A percentile compares a stretch with the other conserved stretches of the same genome.
Evolutionary conservation across 2,797 vertebrate genomes (phyloP).

Genomic region (Acipenser oxyrinchus): DNA sequence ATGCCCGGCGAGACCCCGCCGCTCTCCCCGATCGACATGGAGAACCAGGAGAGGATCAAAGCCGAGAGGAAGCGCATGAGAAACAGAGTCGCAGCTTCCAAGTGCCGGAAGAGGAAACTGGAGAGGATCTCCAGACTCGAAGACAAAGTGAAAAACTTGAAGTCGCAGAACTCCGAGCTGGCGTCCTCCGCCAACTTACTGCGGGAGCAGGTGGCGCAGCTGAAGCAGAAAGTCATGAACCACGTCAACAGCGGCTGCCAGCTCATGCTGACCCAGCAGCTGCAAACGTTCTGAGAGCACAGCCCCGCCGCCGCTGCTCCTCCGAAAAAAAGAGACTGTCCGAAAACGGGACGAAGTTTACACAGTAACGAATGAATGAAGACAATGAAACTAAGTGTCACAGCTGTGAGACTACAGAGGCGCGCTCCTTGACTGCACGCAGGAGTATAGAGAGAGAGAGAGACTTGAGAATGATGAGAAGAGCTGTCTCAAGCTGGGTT

Average conservation of each 20-base stretch:
- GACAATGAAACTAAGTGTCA: background rate
- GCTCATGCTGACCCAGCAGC: conserved; percentile 92
- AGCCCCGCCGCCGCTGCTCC: background rate
- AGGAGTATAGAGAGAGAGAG: conserved; percentile 18
- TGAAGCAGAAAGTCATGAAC: conserved; percentile 97
- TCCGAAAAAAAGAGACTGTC: background rate
- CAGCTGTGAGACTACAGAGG: background rate
- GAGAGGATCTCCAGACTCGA: conserved; percentile 88
- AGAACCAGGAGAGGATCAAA: conserved; percentile 90
- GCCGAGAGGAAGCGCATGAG: conserved; percentile 92
- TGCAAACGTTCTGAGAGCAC: conserved; percentile 76
- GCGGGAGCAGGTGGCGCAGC: conserved; percentile 90
- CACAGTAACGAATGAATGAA: background rate
- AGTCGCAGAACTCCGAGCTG: conserved; percentile 89
- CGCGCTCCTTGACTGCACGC: background rate
- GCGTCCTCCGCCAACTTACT: conserved; percentile 89
- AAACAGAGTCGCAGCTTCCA: conserved; percentile 90
- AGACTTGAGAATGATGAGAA: conserved; percentile 26
- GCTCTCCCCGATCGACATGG: conserved; percentile 92
- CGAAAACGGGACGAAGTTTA: conserved; percentile 1
- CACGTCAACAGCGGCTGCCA: conserved; percentile 95
- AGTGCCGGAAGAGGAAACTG: conserved; percentile 94
- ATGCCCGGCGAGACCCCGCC: conserved; percentile 87
- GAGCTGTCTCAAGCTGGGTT: background rate
- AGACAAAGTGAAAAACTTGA: conserved; percentile 88